phyloP scores from a whole-genome alignment of 2,888 invertebrate species.

The Volucella bombylans region DNA sequence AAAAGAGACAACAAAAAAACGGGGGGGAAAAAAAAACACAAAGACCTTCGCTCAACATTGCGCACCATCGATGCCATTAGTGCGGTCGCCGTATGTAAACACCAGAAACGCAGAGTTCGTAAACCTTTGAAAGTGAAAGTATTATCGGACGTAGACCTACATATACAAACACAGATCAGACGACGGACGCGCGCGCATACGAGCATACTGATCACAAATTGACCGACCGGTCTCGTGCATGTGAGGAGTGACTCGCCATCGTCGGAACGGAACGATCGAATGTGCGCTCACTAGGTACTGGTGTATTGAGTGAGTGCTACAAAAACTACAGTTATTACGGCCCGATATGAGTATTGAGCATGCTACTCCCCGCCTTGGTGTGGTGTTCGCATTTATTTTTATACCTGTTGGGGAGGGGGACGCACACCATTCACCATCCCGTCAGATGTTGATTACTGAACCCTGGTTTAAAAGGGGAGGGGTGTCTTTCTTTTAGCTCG shows the following conservation, averaged over 20 bases:
- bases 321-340: constrained; percentile 75
- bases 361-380: constrained; percentile 47
- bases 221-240: constrained; percentile 50
- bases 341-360: constrained; percentile 17
- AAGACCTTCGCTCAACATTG: constrained; percentile 73
- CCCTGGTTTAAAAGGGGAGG: constrained; percentile 9
- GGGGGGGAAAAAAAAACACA: constrained; percentile 38
- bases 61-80: constrained; percentile 60
- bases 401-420: constrained; percentile 61
- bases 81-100: constrained; percentile 77
- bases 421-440: not conserved
- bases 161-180: constrained; percentile 77
- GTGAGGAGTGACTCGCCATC: not conserved
- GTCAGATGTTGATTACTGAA: not conserved
- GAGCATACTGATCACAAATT: constrained; percentile 59
- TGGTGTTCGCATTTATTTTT: constrained; percentile 64
- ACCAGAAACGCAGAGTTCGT: constrained; percentile 80
- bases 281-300: not conserved
- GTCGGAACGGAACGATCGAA: constrained; percentile 4
- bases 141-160: constrained; percentile 83
- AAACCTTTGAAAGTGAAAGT: constrained; percentile 83
- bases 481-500: constrained; percentile 59
- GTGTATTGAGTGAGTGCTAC: constrained; percentile 61
- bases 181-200: too few relatives aligned
- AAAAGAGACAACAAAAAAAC: constrained; percentile 16